Evolutionary conservation across 2,797 vertebrate genomes (phyloP).

Genomic region (Acrocephalus scirpaceus): DNA sequence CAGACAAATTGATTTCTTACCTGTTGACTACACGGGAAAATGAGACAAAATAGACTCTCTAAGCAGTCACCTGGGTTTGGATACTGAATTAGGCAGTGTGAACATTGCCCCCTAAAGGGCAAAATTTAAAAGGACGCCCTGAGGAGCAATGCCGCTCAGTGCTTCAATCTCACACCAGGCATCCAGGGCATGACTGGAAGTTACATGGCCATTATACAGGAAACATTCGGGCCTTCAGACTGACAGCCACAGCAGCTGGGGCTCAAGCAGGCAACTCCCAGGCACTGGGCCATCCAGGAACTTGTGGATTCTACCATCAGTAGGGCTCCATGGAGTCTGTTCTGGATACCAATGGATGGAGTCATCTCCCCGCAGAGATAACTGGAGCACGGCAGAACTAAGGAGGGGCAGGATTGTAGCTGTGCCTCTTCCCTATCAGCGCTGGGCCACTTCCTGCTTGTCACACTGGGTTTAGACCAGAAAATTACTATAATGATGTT

Average conservation of each 20-base stretch:
- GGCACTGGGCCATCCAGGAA: background rate
- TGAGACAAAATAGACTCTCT: background rate
- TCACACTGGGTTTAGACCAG: background rate
- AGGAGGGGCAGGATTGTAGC: background rate
- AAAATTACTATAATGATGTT: background rate
- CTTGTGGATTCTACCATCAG: background rate
- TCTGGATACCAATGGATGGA: background rate
- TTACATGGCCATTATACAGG: background rate
- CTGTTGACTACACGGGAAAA: background rate
- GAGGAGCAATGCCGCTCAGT: background rate
- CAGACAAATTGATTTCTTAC: background rate
- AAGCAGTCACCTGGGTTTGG: background rate
- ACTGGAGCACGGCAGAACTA: background rate
- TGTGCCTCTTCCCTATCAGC: background rate
- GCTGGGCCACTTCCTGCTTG: background rate
- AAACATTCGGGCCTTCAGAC: background rate
- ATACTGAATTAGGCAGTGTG: background rate
- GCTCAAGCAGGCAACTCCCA: background rate
- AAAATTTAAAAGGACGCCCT: background rate
- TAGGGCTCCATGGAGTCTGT: background rate
- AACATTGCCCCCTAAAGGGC: background rate
- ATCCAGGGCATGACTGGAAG: background rate
- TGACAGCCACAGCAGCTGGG: background rate
- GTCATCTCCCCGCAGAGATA: background rate
- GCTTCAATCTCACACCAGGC: background rate